A percentile compares a stretch with the other conserved stretches of the same genome.
phyloP scores from a whole-genome alignment of 2,888 invertebrate genomes.

The Cryptocephalus moraei region DNA sequence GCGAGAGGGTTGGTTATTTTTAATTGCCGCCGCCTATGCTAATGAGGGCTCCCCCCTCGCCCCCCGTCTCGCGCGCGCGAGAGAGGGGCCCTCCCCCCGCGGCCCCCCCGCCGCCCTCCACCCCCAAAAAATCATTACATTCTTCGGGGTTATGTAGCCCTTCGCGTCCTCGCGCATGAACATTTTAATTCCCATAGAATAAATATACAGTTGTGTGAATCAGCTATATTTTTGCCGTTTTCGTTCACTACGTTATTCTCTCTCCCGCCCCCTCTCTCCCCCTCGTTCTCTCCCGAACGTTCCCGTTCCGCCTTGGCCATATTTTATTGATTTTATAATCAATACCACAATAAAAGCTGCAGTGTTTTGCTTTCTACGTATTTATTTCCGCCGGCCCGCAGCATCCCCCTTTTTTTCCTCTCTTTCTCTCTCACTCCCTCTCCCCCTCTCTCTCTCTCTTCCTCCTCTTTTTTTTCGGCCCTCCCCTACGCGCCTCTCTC shows the following conservation, averaged over 20 bases:
- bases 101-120: constrained; percentile 48
- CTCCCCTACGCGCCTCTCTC: too few species aligned
- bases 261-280: constrained; percentile 4
- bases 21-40: constrained; percentile 33
- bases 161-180: constrained; percentile 46
- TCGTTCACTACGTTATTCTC: constrained; percentile 24
- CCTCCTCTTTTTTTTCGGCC: too few species aligned
- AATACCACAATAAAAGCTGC: constrained; percentile 45
- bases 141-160: constrained; percentile 33
- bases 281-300: background rate
- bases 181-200: constrained; percentile 39
- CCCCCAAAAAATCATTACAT: constrained; percentile 83
- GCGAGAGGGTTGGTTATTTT: constrained; percentile 25
- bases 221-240: constrained; percentile 40
- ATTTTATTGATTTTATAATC: constrained; percentile 45
- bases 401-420: too few species aligned
- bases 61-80: constrained; percentile 12
- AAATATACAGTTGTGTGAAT: constrained; percentile 35
- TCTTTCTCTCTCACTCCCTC: too few species aligned
- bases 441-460: too few species aligned
- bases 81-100: constrained; percentile 30
- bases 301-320: constrained; percentile 28
- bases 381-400: too few species aligned
- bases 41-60: constrained; percentile 39
- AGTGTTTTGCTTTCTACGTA: constrained; percentile 40